phyloP scores from a whole-genome alignment of 2,113 vertebrate species.

The Oncorhynchus keta region DNA sequence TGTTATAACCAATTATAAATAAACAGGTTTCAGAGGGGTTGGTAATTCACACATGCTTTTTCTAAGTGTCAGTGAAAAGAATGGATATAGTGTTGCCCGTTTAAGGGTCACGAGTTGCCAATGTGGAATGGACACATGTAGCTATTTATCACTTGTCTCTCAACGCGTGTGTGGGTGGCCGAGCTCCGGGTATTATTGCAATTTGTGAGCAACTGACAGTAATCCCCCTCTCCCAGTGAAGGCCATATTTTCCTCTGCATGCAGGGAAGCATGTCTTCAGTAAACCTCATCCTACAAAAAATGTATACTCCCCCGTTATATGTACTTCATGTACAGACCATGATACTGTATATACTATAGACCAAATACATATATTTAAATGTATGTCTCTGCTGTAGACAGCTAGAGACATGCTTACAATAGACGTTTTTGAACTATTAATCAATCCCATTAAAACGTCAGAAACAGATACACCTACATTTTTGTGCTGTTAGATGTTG shows the following conservation, averaged over 20 bases:
- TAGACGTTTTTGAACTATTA: too few species aligned
- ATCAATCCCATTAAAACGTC: too few species aligned
- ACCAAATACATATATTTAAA: too few species aligned
- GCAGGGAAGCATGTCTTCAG: conserved; percentile 44
- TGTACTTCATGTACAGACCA: conserved; percentile 24
- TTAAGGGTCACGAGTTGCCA: conserved; percentile 43
- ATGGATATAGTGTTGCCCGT: conserved; percentile 29
- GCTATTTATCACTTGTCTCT: conserved; percentile 68
- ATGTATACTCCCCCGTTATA: conserved; percentile 11
- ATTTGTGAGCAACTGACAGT: conserved; percentile 72
- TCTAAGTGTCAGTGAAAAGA: not conserved
- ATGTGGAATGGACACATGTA: conserved; percentile 65
- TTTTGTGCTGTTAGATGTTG: too few species aligned
- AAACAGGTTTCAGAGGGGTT: too few species aligned
- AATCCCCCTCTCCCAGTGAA: conserved; percentile 65
- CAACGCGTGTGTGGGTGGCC: conserved; percentile 70
- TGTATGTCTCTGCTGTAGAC: too few species aligned
- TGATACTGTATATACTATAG: not conserved
- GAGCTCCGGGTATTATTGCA: conserved; percentile 63
- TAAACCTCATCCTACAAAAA: conserved; percentile 2
- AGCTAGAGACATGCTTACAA: too few species aligned
- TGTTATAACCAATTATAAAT: too few species aligned
- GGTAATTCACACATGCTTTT: not conserved
- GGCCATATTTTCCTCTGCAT: conserved; percentile 47
- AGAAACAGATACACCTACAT: too few species aligned